These are phyloP conservation scores for Anguilla megastoma DNA, from an alignment of 2,797 vertebrate genomes.

Conservation along the genomic window DNA sequence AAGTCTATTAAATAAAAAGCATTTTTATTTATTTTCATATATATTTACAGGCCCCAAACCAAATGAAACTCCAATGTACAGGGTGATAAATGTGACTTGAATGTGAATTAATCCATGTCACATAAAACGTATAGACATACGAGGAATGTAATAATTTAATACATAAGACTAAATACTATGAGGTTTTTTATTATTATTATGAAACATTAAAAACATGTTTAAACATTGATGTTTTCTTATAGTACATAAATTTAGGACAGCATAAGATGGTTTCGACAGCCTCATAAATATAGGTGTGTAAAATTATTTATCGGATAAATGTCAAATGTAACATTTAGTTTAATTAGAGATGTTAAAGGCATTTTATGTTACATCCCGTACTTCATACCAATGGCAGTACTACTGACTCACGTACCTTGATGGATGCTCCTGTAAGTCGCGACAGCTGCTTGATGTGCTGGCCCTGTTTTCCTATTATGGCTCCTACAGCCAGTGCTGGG, in stretches of 20 bases:
- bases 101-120: not conserved
- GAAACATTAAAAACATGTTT: too few relatives aligned
- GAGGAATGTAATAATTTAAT: too few relatives aligned
- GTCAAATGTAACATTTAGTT: not conserved
- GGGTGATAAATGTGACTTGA: not conserved
- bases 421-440: slow-evolving; percentile 95
- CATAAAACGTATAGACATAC: too few relatives aligned
- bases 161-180: too few relatives aligned
- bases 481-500: slow-evolving; percentile 93
- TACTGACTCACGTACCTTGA: slow-evolving; percentile 80
- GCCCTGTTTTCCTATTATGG: slow-evolving; percentile 98
- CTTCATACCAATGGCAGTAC: not conserved
- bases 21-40: not conserved
- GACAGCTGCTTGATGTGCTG: slow-evolving; percentile 99
- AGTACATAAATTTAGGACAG: not conserved
- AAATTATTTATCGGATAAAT: not conserved
- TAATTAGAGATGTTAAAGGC: not conserved
- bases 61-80: not conserved
- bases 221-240: too few relatives aligned
- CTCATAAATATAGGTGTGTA: not conserved
- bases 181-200: too few relatives aligned
- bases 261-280: not conserved
- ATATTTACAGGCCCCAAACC: not conserved
- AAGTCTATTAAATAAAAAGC: not conserved
- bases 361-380: not conserved